Percentiles rank a stretch among this genome's conserved stretches.
These are phyloP conservation scores for Phyllotreta striolata DNA, from an alignment of 2,888 invertebrate genomes.

Conservation along the genomic window DNA sequence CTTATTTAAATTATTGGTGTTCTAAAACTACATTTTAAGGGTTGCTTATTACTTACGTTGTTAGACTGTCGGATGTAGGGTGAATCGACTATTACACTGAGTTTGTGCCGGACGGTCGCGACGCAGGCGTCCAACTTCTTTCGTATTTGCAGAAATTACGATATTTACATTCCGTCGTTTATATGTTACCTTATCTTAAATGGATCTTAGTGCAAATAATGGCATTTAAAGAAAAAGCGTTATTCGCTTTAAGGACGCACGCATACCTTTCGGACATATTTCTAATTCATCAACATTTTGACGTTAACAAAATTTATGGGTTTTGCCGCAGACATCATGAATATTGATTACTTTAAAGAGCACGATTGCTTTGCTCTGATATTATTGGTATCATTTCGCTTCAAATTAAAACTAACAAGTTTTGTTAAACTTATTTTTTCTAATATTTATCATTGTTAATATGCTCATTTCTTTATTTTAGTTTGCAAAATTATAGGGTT, in stretches of 20 bases:
- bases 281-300: constrained; percentile 4
- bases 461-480: too few species aligned
- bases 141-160: constrained; percentile 7
- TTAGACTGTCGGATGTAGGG: constrained; percentile 28
- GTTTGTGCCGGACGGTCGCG: constrained; percentile 25
- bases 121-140: constrained; percentile 33
- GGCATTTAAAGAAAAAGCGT: constrained; percentile 4
- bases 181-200: constrained; percentile 14
- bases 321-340: background rate
- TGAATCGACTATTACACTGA: constrained; percentile 37
- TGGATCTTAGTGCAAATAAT: constrained; percentile 15
- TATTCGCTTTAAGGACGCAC: constrained; percentile 11
- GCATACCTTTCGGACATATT: constrained; percentile 5
- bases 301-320: background rate
- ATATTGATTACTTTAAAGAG: constrained; percentile 9
- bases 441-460: too few species aligned
- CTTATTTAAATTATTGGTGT: constrained; percentile 17
- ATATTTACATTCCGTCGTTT: constrained; percentile 13
- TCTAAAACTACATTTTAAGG: constrained; percentile 26
- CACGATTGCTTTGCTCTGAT: background rate
- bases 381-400: too few species aligned
- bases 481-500: too few species aligned
- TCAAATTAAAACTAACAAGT: too few species aligned
- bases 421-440: too few species aligned
- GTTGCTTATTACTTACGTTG: constrained; percentile 29